phyloP scores from a whole-genome alignment of 53 echinoderm and acorn worm genomes.

The Holothuria leucospilota region DNA sequence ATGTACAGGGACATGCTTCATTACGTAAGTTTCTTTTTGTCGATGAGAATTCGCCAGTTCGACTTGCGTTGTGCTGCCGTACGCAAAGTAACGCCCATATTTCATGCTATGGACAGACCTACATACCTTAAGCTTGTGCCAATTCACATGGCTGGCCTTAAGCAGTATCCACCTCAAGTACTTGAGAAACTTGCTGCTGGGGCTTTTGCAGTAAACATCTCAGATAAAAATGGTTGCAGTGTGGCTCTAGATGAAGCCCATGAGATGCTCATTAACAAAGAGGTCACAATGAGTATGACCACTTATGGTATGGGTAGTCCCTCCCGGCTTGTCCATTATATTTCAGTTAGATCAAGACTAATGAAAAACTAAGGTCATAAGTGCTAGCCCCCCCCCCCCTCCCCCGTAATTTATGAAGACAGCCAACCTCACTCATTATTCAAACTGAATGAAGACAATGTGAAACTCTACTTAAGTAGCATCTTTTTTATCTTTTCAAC shows the following conservation, averaged over 20 bases:
- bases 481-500: background rate
- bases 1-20: conserved; percentile 46
- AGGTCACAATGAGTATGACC: conserved; percentile 62
- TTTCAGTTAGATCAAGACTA: conserved; percentile 1
- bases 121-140: conserved; percentile 41
- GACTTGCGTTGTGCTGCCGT: background rate
- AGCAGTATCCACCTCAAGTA: conserved; percentile 43
- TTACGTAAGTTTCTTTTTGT: conserved; percentile 27
- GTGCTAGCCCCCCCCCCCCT: background rate
- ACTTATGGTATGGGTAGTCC: conserved; percentile 9
- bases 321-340: conserved; percentile 8
- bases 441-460: conserved; percentile 10
- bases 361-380: background rate
- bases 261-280: conserved; percentile 73
- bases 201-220: conserved; percentile 67
- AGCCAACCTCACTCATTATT: background rate
- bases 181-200: conserved; percentile 56
- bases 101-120: conserved; percentile 22
- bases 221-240: conserved; percentile 49
- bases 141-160: conserved; percentile 25
- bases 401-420: background rate
- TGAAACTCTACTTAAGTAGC: background rate
- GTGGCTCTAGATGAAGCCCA: conserved; percentile 73
- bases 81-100: background rate
- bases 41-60: background rate